Conservation (phyloP, 2,888 invertebrate species). For the Scaptomyza parva region DNA sequence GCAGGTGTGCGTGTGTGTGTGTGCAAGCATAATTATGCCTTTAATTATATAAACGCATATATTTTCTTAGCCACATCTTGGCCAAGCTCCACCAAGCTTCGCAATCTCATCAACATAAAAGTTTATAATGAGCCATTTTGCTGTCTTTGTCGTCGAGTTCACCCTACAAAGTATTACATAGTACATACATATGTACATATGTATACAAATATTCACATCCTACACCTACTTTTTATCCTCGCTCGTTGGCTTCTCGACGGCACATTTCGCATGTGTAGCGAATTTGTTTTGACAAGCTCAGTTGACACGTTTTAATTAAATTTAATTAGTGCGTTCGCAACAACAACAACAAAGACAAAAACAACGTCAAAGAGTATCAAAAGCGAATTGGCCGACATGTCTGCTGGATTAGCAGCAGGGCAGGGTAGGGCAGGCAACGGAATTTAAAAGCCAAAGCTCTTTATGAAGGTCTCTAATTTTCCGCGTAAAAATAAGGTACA, state of each 20-base stretch:
- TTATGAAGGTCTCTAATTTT: conserved; percentile 52
- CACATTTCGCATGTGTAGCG: conserved; percentile 47
- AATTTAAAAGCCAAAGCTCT: conserved; percentile 22
- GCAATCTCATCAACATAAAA: conserved; percentile 73
- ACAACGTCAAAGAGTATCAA: not conserved
- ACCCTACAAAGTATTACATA: not conserved
- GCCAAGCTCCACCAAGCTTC: conserved; percentile 56
- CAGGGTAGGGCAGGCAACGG: conserved; percentile 36
- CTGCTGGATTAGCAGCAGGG: conserved; percentile 48
- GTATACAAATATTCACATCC: conserved; percentile 15
- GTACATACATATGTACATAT: not conserved
- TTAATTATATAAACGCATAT: conserved; percentile 70
- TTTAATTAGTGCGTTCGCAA: conserved; percentile 70
- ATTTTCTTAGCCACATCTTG: conserved; percentile 62
- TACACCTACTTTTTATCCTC: conserved; percentile 11
- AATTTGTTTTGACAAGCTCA: conserved; percentile 76
- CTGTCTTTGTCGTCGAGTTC: conserved; percentile 45
- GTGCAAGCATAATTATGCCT: conserved; percentile 63
- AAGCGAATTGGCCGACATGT: conserved; percentile 53
- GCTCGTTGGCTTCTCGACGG: conserved; percentile 18
- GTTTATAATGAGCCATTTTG: conserved; percentile 78
- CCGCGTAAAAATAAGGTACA: conserved; percentile 20
- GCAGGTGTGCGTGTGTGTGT: conserved; percentile 40
- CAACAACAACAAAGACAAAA: conserved; percentile 19
- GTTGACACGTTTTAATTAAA: conserved; percentile 79